Evolutionary conservation across 1,140 invertebrate genomes (phyloP), one percentile per base, ranked within the genome.

Genomic region (Drosophila murphyi): DNA sequence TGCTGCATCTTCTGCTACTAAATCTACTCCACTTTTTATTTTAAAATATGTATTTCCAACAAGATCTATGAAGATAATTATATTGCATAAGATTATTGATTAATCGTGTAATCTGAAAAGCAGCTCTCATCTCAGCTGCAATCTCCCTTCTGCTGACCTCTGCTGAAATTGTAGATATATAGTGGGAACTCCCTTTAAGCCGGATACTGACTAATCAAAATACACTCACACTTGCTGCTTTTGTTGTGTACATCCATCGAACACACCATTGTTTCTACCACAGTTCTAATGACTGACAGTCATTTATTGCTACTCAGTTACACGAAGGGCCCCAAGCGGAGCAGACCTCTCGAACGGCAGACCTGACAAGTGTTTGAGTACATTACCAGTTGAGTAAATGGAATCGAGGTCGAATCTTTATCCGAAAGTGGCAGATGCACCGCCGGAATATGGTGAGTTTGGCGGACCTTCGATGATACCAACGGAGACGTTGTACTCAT

Each of bases 381-480:
- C 39, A 7, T 10, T 3, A 60, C 8, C 47, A 65, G 39, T 41
- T 41, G 35, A 48, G 20, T 10, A 32, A 78, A 78, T 78, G 76
- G 48, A 59, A n/a, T 37, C 54, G 1, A 78, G 71, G 28, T 7
- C 65, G n/a, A 63, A 60, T 32, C 29, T 75, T 0, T 78, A 78
- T 62, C 76, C 76, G 7, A 1, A 43, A 5, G 10, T 39, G 28
- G 5, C 20, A 1, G 67, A 61, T 2, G 35, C 50, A 4, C 76
- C 72, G 6, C 76, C 76, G 0, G 55, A 65, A 20, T 78, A 78
- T 47, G 67, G 61, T 10, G 72, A 78, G 6, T 5, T 76, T 12
- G 45, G n/a, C 8, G 64, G 41, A 2, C 72, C 76, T 1, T 10
- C 59, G 5, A 70, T 70, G 75, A 60, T 74, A 2, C 75, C 75